Conservation (phyloP, 92 coral and sea anemone genomes). For the Isaurus tuberculatus region DNA sequence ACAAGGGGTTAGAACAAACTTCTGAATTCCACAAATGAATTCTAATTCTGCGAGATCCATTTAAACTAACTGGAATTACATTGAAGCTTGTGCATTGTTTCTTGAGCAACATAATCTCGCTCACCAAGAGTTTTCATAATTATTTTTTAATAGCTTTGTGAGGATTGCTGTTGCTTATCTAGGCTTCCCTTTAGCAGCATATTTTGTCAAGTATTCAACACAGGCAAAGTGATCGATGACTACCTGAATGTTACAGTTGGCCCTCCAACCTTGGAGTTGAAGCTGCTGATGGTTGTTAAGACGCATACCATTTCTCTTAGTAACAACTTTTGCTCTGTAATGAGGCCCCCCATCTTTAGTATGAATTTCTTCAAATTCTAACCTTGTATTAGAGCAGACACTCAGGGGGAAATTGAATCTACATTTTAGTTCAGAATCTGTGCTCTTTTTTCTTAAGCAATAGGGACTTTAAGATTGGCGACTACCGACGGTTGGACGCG, state of each 20-base stretch:
- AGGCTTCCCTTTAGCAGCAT: not conserved
- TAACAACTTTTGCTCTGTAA: constrained; percentile 41
- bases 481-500: too few species aligned
- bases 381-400: not conserved
- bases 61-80: constrained; percentile 51
- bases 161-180: constrained; percentile 21
- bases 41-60: constrained; percentile 52
- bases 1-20: constrained; percentile 28
- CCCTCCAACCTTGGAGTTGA: too few species aligned
- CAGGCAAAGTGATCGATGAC: too few species aligned
- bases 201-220: too few species aligned
- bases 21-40: constrained; percentile 11
- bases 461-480: too few species aligned
- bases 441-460: not conserved
- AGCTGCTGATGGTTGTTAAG: not conserved
- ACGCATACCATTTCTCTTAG: not conserved
- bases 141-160: constrained; percentile 25
- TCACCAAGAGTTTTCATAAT: constrained; percentile 32
- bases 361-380: constrained; percentile 31
- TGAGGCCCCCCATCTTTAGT: constrained; percentile 1
- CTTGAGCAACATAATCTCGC: not conserved
- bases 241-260: too few species aligned
- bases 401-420: not conserved
- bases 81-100: constrained; percentile 38
- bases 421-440: not conserved